phyloP scores from a whole-genome alignment of 1,140 invertebrate genomes.

The Grapholita molesta region DNA sequence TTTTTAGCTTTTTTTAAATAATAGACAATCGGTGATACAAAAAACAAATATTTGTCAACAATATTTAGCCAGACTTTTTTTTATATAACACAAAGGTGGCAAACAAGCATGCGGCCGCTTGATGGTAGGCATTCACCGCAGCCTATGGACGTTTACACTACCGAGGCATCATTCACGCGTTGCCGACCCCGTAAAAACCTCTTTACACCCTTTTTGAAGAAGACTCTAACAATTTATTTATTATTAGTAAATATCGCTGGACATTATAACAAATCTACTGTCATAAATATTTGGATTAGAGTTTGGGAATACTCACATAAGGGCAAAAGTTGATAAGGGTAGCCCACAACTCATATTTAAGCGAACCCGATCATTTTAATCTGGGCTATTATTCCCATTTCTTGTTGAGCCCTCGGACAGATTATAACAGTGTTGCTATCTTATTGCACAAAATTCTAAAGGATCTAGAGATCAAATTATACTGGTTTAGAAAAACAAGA shows the following conservation, averaged over 20 bases:
- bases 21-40: no score
- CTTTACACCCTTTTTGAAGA: no score
- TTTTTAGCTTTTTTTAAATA: no score
- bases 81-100: no score
- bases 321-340: neutral
- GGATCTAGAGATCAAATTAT: neutral
- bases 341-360: neutral
- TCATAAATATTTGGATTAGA: neutral
- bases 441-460: neutral
- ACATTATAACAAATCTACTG: neutral
- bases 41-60: no score
- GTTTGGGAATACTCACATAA: neutral
- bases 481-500: neutral
- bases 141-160: no score
- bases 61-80: no score
- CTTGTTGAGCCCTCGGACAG: neutral
- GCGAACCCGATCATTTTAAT: neutral
- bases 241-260: neutral
- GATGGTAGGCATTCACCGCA: no score
- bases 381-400: neutral
- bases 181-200: no score
- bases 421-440: neutral
- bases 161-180: no score
- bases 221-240: no score
- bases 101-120: no score